Percentiles rank a stretch among this genome's conserved stretches.
Conservation (phyloP, 1,140 invertebrate genomes). For the Formica exsecta region DNA sequence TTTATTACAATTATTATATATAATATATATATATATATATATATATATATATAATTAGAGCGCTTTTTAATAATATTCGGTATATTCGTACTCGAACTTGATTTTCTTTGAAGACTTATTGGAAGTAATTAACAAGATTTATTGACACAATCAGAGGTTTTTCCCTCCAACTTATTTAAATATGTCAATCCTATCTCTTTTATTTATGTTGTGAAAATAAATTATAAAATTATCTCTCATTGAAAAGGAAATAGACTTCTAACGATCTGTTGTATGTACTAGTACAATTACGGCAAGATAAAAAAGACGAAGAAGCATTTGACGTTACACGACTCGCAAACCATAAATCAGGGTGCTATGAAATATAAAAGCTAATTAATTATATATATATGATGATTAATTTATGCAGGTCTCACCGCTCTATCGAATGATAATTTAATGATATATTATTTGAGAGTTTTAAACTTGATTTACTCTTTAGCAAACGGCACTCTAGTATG, state of each 20-base stretch:
- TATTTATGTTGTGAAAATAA: constrained; percentile 3
- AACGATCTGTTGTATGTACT: constrained; percentile 13
- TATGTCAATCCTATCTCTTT: neutral
- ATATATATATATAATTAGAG: constrained; percentile 28
- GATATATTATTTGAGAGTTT: constrained; percentile 2
- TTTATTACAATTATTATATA: constrained; percentile 65
- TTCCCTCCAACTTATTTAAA: constrained; percentile 5
- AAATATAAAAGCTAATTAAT: constrained; percentile 36
- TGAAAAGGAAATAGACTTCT: neutral
- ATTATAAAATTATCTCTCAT: neutral
- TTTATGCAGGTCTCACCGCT: neutral
- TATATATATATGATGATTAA: constrained; percentile 7
- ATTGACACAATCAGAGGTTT: neutral
- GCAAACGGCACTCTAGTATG: constrained; percentile 9
- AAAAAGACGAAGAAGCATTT: constrained; percentile 40
- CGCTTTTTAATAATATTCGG: neutral
- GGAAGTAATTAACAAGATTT: constrained; percentile 5
- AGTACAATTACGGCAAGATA: neutral
- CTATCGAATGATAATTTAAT: constrained; percentile 1
- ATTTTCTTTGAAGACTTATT: constrained; percentile 20
- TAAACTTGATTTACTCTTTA: neutral
- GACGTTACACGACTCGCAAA: constrained; percentile 6
- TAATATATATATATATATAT: constrained; percentile 40
- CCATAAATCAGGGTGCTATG: constrained; percentile 8
- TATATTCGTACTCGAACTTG: neutral